phyloP scores from a whole-genome alignment of 2,888 invertebrate genomes.

The Drosophila crucigera region DNA sequence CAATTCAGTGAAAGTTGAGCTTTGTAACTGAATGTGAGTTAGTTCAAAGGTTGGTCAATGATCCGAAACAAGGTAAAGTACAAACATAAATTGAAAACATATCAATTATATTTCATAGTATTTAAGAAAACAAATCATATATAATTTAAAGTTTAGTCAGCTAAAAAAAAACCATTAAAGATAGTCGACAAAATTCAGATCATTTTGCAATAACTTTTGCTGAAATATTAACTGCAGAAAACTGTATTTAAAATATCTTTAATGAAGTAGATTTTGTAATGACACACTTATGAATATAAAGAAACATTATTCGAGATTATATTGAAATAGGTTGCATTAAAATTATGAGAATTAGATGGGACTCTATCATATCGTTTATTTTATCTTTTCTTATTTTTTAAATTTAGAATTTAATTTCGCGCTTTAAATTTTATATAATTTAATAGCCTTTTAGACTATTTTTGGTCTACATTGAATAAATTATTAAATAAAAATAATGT shows the following conservation, averaged over 20 bases:
- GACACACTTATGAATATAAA: background rate
- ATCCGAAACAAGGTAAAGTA: constrained; percentile 6
- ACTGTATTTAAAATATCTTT: background rate
- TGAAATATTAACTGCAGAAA: background rate
- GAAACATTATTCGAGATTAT: background rate
- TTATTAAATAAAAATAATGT: background rate
- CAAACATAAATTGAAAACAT: background rate
- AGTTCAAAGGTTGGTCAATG: constrained; percentile 58
- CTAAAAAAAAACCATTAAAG: background rate
- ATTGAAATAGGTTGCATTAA: background rate
- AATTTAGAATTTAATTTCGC: background rate
- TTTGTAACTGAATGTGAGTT: constrained; percentile 12
- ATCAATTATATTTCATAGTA: background rate
- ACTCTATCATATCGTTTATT: background rate
- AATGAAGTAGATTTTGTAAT: background rate
- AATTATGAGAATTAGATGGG: background rate
- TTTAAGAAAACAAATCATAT: background rate
- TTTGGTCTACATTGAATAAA: background rate
- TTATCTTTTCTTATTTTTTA: background rate
- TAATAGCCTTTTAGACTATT: background rate
- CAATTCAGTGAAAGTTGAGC: constrained; percentile 68
- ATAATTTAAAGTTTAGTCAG: background rate
- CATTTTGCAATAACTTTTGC: background rate
- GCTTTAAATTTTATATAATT: background rate
- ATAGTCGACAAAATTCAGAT: background rate